These are phyloP conservation scores for Edolisoma coerulescens DNA, from an alignment of 2,113 vertebrate species.

Conservation along the genomic window DNA sequence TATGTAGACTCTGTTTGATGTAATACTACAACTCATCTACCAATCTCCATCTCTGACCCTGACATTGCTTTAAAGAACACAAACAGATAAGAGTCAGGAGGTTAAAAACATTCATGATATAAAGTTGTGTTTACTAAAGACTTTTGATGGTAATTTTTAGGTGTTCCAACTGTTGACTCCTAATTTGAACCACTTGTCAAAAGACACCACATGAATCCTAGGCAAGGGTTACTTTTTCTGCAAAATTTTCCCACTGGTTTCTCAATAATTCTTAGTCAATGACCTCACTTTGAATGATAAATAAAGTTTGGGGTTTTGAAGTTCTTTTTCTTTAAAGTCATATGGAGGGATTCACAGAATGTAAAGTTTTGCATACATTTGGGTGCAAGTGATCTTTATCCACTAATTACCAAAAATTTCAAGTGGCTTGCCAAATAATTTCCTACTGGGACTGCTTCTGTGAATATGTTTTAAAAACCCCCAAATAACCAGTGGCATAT, in stretches of 20 bases:
- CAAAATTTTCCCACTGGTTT: neutral
- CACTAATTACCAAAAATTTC: neutral
- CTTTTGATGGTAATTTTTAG: neutral
- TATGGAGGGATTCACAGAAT: neutral
- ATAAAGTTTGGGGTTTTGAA: neutral
- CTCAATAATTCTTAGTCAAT: neutral
- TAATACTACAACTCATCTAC: slow-evolving; percentile 41
- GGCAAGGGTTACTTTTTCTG: neutral
- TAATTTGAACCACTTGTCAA: neutral
- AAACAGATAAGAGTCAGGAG: slow-evolving; percentile 14
- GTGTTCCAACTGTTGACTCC: neutral
- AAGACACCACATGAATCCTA: neutral
- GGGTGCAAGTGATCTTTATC: neutral
- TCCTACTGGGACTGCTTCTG: neutral
- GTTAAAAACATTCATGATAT: slow-evolving; percentile 5
- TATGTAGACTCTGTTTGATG: slow-evolving; percentile 4
- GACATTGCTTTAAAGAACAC: slow-evolving; percentile 31
- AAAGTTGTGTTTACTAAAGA: slow-evolving; percentile 11
- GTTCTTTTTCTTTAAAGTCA: neutral
- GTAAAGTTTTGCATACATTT: neutral
- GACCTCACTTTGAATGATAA: neutral
- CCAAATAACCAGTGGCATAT: neutral
- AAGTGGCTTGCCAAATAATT: neutral
- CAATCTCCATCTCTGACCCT: neutral
- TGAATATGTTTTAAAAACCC: accelerated